Evolutionary conservation across 2,113 vertebrate genomes (phyloP).

Genomic region (Lagopus leucura): DNA sequence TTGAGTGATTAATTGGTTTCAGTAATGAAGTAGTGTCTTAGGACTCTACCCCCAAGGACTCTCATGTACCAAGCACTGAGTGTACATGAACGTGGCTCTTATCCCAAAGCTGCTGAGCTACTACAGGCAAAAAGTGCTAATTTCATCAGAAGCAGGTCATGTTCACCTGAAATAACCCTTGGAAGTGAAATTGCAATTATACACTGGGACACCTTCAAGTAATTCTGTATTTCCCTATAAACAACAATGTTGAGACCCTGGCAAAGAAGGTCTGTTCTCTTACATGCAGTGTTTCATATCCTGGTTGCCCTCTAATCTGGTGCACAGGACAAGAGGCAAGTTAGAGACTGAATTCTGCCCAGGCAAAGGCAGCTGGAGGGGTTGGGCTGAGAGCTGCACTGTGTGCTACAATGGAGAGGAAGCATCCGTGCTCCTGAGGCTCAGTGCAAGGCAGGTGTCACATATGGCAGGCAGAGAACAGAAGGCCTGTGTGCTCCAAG

Average conservation of each 20-base stretch:
- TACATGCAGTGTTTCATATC: neutral
- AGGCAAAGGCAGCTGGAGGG: neutral
- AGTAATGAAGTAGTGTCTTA: slow-evolving; percentile 40
- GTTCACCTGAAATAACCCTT: slow-evolving; percentile 59
- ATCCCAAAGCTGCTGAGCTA: slow-evolving; percentile 23
- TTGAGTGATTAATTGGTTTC: slow-evolving; percentile 49
- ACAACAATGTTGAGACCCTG: neutral
- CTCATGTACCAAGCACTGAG: neutral
- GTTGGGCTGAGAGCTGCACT: neutral
- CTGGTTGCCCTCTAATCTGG: neutral
- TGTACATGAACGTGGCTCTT: neutral
- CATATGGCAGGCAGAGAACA: neutral
- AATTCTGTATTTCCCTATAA: neutral
- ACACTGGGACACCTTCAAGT: neutral
- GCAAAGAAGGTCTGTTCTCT: neutral
- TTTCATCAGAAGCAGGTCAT: slow-evolving; percentile 64
- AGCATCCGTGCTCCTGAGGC: neutral
- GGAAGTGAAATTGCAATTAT: slow-evolving; percentile 12
- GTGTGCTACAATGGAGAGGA: neutral
- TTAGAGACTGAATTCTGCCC: neutral
- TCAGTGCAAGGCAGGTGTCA: neutral
- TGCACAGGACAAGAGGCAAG: neutral
- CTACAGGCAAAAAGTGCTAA: slow-evolving; percentile 46
- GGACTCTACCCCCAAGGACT: neutral
- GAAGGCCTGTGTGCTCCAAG: rapidly evolving